These are phyloP conservation scores for Pachyramphus minor DNA, from an alignment of 2,113 vertebrate genomes.

Conservation along the genomic window DNA sequence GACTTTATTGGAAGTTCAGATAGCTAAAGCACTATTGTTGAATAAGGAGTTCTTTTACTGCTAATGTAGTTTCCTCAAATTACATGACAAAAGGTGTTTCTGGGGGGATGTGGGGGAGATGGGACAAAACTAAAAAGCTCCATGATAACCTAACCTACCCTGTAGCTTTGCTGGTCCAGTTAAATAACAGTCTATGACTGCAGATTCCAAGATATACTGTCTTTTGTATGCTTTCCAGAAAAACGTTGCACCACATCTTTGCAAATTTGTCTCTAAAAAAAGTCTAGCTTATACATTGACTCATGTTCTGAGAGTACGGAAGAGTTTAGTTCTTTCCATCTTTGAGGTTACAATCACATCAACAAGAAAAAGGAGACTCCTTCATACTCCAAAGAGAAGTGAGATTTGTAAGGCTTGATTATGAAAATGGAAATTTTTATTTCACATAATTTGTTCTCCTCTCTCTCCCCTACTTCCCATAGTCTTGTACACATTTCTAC, in stretches of 20 bases:
- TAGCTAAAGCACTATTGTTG: background rate
- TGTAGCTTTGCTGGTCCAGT: background rate
- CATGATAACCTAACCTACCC: background rate
- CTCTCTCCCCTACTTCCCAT: background rate
- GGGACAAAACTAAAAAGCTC: background rate
- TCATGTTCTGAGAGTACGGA: background rate
- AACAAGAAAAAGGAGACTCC: background rate
- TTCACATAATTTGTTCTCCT: background rate
- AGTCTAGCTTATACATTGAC: background rate
- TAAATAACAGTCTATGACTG: background rate
- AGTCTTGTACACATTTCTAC: background rate
- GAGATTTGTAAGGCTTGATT: background rate
- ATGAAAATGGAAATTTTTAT: background rate
- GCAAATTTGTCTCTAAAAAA: background rate
- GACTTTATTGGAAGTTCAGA: background rate
- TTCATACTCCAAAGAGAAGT: background rate
- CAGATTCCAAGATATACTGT: background rate
- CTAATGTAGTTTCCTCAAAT: background rate
- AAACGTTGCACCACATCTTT: background rate
- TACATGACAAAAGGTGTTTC: background rate
- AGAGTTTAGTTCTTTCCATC: background rate
- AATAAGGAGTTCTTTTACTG: background rate
- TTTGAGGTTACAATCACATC: background rate
- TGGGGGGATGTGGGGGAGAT: too few species aligned
- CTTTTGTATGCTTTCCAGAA: background rate